A percentile compares a stretch with the other conserved stretches of the same genome.
phyloP scores from a whole-genome alignment of 2,113 vertebrate genomes.

The Engraulis encrasicolus region DNA sequence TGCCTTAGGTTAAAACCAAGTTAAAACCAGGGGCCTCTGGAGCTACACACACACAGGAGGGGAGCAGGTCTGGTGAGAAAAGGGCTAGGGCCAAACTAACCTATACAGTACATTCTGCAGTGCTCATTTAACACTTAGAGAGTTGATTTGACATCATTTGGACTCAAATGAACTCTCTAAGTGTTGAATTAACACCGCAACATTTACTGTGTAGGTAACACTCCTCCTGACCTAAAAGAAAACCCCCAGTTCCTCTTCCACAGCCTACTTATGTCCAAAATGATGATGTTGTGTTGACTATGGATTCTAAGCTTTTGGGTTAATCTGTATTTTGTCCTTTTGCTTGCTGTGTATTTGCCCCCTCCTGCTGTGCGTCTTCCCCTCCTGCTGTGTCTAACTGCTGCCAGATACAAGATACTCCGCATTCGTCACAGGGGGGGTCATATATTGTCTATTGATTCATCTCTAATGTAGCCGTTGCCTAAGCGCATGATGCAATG shows the following conservation, averaged over 20 bases:
- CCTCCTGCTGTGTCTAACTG: neutral
- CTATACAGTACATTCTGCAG: no score
- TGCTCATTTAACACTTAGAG: no score
- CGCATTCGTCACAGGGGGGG: neutral
- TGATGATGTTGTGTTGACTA: neutral
- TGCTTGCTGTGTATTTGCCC: no score
- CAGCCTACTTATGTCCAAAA: neutral
- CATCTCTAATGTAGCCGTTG: neutral
- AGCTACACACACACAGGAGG: no score
- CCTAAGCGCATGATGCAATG: neutral
- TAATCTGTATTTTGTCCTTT: neutral
- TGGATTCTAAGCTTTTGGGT: neutral
- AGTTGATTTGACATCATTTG: no score
- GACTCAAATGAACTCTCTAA: no score
- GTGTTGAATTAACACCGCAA: no score
- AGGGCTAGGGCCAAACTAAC: neutral
- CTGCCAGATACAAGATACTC: neutral
- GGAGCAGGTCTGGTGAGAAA: no score
- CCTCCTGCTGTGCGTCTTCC: neutral
- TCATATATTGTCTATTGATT: neutral
- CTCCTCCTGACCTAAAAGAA: neutral
- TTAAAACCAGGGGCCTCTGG: no score
- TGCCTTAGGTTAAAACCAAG: no score
- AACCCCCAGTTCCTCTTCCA: no score
- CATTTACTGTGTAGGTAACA: conserved; percentile 1